Conservation (phyloP, 1,140 invertebrate genomes). For the Caerostris extrusa region DNA sequence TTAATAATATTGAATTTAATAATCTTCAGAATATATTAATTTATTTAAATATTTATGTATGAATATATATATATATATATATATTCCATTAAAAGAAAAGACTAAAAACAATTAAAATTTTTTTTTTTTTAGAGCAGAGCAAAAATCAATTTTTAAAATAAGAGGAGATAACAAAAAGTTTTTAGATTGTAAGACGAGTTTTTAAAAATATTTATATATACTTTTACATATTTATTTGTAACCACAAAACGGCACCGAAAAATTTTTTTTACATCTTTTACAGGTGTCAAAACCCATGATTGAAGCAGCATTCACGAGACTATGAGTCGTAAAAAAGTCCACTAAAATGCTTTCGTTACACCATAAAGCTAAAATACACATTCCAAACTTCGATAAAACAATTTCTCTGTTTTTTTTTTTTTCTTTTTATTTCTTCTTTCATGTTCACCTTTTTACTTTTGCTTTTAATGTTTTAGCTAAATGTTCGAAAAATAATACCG, state of each 20-base stretch:
- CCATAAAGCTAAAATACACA: slow-evolving; percentile 32
- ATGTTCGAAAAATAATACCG: slow-evolving; percentile 48
- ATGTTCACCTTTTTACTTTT: neutral
- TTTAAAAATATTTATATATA: neutral
- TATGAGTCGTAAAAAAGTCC: slow-evolving; percentile 17
- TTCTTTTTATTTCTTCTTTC: neutral
- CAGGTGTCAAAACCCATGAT: slow-evolving; percentile 3
- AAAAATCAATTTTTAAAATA: too few species aligned
- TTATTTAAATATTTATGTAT: too few species aligned
- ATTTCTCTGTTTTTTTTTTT: neutral
- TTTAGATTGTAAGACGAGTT: neutral
- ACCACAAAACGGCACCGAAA: neutral
- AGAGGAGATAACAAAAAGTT: too few species aligned
- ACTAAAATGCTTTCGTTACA: slow-evolving; percentile 8
- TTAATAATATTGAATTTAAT: too few species aligned
- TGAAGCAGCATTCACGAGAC: slow-evolving; percentile 14
- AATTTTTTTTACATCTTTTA: neutral
- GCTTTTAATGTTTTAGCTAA: slow-evolving; percentile 27
- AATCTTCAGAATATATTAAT: too few species aligned
- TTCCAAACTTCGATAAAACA: slow-evolving; percentile 44
- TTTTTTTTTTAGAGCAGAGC: too few species aligned
- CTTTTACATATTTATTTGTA: neutral
- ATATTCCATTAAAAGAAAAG: neutral
- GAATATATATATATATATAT: too few species aligned
- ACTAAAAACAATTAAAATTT: neutral